Evolutionary conservation across 2,113 vertebrate genomes (phyloP).

Genomic region (Pantherophis guttatus): DNA sequence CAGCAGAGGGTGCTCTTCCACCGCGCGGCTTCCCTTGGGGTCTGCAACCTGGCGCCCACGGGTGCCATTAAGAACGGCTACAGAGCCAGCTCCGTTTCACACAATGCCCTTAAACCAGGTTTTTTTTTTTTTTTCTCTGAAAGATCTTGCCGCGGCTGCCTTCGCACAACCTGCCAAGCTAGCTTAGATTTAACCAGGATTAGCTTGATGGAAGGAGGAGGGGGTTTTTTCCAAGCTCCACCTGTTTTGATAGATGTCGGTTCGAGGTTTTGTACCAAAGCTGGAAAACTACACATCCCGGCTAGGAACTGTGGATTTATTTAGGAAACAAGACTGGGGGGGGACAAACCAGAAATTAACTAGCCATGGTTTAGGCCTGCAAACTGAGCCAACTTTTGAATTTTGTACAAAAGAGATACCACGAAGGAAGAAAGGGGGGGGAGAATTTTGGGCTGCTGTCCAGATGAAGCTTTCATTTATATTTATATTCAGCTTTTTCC

Average conservation of each 20-base stretch:
- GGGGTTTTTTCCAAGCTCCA: background rate
- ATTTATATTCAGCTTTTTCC: background rate
- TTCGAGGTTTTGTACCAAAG: background rate
- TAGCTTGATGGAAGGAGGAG: background rate
- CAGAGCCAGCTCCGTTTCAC: background rate
- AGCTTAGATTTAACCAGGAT: background rate
- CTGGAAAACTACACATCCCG: background rate
- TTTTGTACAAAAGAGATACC: background rate
- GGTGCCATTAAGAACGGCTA: background rate
- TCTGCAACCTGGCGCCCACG: background rate
- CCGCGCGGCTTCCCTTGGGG: background rate
- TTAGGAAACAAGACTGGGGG: rapidly evolving
- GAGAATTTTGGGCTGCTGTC: background rate
- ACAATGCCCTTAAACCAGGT: background rate
- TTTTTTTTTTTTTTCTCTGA: background rate
- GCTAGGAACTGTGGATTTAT: background rate
- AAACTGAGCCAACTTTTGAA: background rate
- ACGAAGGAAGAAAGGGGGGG: background rate
- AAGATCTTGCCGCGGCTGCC: background rate
- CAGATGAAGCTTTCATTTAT: rapidly evolving
- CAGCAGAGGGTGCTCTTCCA: background rate
- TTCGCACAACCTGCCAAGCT: background rate
- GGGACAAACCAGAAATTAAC: background rate
- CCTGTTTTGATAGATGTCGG: background rate
- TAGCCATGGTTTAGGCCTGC: background rate